These are phyloP conservation scores for Brenthis hecate DNA, from an alignment of 2,888 invertebrate species.

Conservation along the genomic window DNA sequence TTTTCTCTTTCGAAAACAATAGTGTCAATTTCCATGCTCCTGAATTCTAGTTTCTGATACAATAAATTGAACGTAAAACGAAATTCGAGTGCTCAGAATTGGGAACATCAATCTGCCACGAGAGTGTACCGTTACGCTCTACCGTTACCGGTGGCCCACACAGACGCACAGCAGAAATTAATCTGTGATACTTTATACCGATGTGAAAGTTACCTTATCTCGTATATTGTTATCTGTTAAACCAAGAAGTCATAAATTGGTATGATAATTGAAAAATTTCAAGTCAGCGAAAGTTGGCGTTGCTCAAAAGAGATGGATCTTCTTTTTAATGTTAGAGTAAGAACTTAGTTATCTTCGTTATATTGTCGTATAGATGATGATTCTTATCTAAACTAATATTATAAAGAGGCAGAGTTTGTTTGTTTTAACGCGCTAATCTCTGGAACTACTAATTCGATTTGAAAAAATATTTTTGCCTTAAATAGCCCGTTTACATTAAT, in stretches of 20 bases:
- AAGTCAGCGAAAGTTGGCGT: no score
- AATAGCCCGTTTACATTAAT: no score
- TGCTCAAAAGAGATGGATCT: no score
- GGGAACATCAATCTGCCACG: constrained; percentile 36
- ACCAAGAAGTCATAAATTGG: background rate
- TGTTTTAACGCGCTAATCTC: no score
- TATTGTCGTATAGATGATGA: no score
- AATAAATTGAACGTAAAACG: constrained; percentile 24
- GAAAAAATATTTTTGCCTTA: no score
- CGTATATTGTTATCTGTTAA: constrained; percentile 2
- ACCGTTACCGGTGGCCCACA: constrained; percentile 41
- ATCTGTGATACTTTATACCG: constrained; percentile 7
- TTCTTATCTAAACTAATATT: no score
- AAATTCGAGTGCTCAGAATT: constrained; percentile 26
- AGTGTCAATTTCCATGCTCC: constrained; percentile 25
- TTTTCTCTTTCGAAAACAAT: constrained; percentile 4
- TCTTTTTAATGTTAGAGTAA: no score
- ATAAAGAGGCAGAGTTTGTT: no score
- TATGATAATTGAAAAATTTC: no score
- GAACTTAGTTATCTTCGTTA: no score
- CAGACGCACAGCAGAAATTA: constrained; percentile 15
- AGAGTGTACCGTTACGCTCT: constrained; percentile 37
- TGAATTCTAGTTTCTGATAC: constrained; percentile 30
- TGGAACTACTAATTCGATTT: no score
- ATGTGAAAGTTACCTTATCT: constrained; percentile 11